Conservation (phyloP, 2,113 vertebrate species). For the Emydura subglobosa region DNA sequence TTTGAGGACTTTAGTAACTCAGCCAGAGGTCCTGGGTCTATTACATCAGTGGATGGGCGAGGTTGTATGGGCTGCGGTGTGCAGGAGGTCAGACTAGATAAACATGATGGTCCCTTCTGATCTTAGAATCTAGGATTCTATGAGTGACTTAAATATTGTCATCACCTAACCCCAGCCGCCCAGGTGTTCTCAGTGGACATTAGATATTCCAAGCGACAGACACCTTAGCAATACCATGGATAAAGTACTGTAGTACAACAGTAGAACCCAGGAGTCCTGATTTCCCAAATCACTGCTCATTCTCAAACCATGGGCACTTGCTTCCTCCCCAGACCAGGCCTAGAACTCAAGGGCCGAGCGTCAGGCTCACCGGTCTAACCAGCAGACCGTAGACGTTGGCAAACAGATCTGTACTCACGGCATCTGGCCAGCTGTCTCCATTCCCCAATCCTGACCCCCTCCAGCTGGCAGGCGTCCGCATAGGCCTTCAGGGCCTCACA, state of each 20-base stretch:
- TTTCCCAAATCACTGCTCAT: neutral
- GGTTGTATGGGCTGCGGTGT: too few species aligned
- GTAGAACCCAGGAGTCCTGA: neutral
- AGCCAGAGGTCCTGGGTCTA: too few species aligned
- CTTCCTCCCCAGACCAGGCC: neutral
- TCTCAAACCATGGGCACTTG: neutral
- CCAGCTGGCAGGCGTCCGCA: neutral
- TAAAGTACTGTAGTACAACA: neutral
- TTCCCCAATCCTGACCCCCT: neutral
- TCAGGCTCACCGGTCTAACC: conserved; percentile 42
- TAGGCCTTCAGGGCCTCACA: conserved; percentile 80
- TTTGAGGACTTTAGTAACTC: too few species aligned
- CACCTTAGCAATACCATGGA: neutral
- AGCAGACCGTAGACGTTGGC: neutral
- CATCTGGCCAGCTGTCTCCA: conserved; percentile 63
- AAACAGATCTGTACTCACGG: neutral
- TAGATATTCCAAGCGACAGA: neutral
- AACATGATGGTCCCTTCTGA: too few species aligned
- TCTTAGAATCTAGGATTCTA: too few species aligned
- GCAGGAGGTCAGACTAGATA: too few species aligned
- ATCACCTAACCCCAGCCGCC: neutral
- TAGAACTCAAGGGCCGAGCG: conserved; percentile 34
- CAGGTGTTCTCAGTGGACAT: neutral
- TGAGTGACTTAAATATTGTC: neutral
- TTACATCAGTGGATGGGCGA: too few species aligned